Evolutionary conservation across 1,140 invertebrate genomes (phyloP), one percentile per base, ranked within the genome.

Genomic region (Papilio polytes): DNA sequence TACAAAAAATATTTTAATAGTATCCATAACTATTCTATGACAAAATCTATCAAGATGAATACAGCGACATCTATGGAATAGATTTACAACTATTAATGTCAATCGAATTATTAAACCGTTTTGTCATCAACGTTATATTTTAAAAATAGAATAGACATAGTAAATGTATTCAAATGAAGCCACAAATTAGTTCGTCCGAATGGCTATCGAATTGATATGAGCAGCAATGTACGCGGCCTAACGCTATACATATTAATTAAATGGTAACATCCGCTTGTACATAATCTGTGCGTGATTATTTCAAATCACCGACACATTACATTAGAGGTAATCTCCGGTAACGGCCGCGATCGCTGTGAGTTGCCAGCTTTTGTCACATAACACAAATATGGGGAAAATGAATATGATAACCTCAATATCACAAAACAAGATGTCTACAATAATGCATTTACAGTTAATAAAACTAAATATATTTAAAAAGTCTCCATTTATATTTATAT

Each of bases 271-370:
- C 88, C 83, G 82, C 85, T 84, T 87, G 88, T 83, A 81, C 82
- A 87, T 91, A 92, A 92, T 93, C 91, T 89, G 77, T 78, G 88
- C 85, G 91, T 90, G 91, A 94, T 94, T 94, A 94, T 94, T 94
- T 94, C 91, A 92, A 94, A 94, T 94, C 89, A 89, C 91, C 91
- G 85, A 89, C 91, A 89, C 91, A 90, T 94, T 90, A 93, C 91
- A 94, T 93, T 94, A 94, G 88, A 89, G 87, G 90, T 94, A 93
- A 94, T 94, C 92, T 92, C 88, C 82, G 78, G 87, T 91, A 91
- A 94, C 89, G 85, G 88, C 88, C 85, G 84, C 88, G 90, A 91
- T 89, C 87, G 87, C 81, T 84, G 80, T 82, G 82, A 82, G 81
- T 92, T 92, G 91, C 92, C 88, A 92, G 88, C 83, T 86, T 85